Conservation (phyloP, 2,113 vertebrate species). For the Oncorhynchus keta region DNA sequence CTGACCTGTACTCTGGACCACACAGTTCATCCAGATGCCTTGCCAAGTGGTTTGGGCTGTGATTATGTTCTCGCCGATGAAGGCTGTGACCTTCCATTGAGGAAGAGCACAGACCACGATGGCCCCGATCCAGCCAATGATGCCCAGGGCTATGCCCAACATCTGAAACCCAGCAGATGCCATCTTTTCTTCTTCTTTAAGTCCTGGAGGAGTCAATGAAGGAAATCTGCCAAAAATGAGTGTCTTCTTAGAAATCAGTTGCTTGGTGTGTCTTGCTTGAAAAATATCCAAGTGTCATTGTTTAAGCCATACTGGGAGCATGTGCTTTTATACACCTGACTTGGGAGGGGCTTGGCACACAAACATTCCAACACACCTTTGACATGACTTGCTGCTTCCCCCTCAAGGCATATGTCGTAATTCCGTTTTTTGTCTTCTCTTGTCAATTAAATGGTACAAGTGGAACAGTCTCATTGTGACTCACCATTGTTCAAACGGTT, state of each 20-base stretch:
- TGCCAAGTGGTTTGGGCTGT: constrained; percentile 86
- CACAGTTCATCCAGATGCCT: constrained; percentile 95
- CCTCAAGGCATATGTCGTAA: constrained; percentile 42
- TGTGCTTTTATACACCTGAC: constrained; percentile 58
- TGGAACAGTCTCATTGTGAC: constrained; percentile 33
- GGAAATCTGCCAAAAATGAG: constrained; percentile 20
- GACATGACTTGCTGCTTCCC: not conserved
- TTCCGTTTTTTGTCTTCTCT: constrained; percentile 15
- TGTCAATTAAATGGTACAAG: not conserved
- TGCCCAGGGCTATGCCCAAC: constrained; percentile 79
- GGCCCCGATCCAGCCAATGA: constrained; percentile 87
- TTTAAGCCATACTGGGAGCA: not conserved
- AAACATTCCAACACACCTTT: not conserved
- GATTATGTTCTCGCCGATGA: constrained; percentile 84
- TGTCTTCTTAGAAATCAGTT: constrained; percentile 1
- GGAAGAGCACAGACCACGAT: constrained; percentile 83
- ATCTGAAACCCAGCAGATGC: constrained; percentile 86
- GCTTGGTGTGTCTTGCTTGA: constrained; percentile 22
- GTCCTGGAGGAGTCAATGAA: constrained; percentile 4
- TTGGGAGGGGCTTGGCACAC: constrained; percentile 52
- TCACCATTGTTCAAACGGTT: not conserved
- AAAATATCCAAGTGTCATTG: constrained; percentile 37
- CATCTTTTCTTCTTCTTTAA: constrained; percentile 67
- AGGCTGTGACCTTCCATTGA: constrained; percentile 89
- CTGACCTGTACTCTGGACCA: constrained; percentile 94